phyloP scores from a whole-genome alignment of 2,113 vertebrate genomes.

The Glaucomys volans region DNA sequence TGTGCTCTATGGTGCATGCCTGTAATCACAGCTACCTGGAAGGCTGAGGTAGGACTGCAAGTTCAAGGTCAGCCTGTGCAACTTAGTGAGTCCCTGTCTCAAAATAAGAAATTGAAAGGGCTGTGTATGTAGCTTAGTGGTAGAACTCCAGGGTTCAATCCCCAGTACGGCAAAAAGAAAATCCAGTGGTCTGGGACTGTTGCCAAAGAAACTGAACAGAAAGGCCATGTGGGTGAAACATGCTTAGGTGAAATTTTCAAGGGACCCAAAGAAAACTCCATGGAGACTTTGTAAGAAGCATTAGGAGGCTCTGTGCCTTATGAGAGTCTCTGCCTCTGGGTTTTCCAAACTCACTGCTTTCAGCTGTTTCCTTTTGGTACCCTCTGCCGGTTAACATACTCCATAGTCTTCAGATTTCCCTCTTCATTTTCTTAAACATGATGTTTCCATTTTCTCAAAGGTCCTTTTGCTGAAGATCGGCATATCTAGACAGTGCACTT shows the following conservation, averaged over 20 bases:
- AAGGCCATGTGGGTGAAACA: background rate
- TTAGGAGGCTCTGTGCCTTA: background rate
- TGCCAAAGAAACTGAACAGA: background rate
- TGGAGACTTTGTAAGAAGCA: background rate
- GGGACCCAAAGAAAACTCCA: background rate
- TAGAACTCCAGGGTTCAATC: background rate
- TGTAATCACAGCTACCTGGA: background rate
- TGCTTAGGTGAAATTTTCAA: background rate
- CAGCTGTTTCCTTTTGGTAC: background rate
- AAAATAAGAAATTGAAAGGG: background rate
- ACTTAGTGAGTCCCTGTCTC: background rate
- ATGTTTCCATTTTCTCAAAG: background rate
- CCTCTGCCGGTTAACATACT: background rate
- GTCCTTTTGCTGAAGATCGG: background rate
- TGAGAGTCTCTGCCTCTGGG: background rate
- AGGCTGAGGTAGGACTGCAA: background rate
- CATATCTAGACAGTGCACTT: background rate
- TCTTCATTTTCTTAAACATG: background rate
- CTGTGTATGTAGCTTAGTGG: background rate
- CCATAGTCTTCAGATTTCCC: background rate
- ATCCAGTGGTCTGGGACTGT: background rate
- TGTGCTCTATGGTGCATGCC: too few relatives aligned
- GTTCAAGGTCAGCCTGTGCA: background rate
- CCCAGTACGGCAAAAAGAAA: background rate
- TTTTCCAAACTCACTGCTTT: background rate